Base-by-base conservation (phyloP, 2,888 invertebrate species). In the Acronicta psi region DNA sequence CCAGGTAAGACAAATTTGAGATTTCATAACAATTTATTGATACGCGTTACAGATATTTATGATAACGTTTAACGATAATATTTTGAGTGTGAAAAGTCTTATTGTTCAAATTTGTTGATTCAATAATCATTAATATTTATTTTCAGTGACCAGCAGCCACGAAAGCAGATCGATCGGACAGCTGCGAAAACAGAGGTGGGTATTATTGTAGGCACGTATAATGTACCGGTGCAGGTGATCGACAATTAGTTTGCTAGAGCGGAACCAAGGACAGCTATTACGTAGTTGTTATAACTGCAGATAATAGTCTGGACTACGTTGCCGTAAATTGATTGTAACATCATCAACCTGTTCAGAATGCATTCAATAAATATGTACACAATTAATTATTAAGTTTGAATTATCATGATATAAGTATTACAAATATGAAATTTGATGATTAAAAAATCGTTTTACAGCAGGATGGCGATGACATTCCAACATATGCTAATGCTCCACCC, bases 401-500 rank as follows among this genome's bases (percentile, higher is more conserved):
- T n/a, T n/a, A n/a, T n/a, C n/a, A n/a, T n/a, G n/a, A n/a, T n/a
- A n/a, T n/a, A n/a, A n/a, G n/a, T 18, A 57, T 6, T 29, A 57
- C 40, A 50, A 46, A 36, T 54, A 61, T 40, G 9, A 34, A 42
- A 47, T 8, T 44, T 34, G 4, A 14, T 55, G 18, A 14, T 20
- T 49, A 41, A 29, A 37, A 16, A 34, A 14, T 40, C 44, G 4
- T 47, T 50, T 62, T 51, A 36, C 18, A 75, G 51, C 70, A 93
- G 93, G 92, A 93, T 55, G 84, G 80, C 10, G 93, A 93, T 68
- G 93, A 93, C 63, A 84, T 88, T 59, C 91, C 98, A 0, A 95
- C 98, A 1, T 98, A 98, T 82, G 98, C 97, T 0, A 98, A 98
- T 88, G 98, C 98, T 3, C 98, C 98, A 11, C 98, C 98, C 0